Percentiles rank a stretch among this genome's conserved stretches.
Evolutionary conservation across 2,888 invertebrate species (phyloP).

Genomic region (Tachystola acroxantha): DNA sequence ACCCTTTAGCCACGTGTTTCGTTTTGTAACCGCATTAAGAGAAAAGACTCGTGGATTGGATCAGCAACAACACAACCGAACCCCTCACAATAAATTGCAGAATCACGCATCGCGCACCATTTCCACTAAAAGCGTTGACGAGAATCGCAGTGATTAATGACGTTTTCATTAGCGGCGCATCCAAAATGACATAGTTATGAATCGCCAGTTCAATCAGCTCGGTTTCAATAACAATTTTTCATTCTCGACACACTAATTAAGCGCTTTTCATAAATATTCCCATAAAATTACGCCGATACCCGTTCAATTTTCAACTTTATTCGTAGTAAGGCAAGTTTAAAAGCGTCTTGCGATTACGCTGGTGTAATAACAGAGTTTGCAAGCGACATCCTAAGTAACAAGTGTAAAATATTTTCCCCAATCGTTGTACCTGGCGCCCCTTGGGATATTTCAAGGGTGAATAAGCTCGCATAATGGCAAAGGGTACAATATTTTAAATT

Average conservation of each 20-base stretch:
- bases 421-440: constrained; percentile 75
- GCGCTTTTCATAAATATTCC: constrained; percentile 72
- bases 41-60: background rate
- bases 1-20: too few relatives aligned
- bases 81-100: constrained; percentile 35
- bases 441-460: constrained; percentile 79
- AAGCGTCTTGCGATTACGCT: constrained; percentile 30
- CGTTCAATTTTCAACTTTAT: constrained; percentile 38
- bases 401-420: constrained; percentile 79
- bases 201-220: constrained; percentile 72
- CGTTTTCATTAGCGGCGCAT: constrained; percentile 67
- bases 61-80: constrained; percentile 25
- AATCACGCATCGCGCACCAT: constrained; percentile 48
- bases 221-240: constrained; percentile 77
- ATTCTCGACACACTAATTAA: constrained; percentile 77
- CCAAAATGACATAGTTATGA: constrained; percentile 75
- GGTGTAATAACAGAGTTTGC: constrained; percentile 50
- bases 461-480: constrained; percentile 78
- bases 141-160: constrained; percentile 59
- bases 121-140: constrained; percentile 42
- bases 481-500: constrained; percentile 80
- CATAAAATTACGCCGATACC: constrained; percentile 22
- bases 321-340: constrained; percentile 22
- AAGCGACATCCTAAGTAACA: constrained; percentile 76
- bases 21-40: too few relatives aligned